Percentiles rank a stretch among this genome's conserved stretches.
phyloP scores from a whole-genome alignment of 37 sponge, comb jelly and placozoan species.

The Haliclona indistincta region DNA sequence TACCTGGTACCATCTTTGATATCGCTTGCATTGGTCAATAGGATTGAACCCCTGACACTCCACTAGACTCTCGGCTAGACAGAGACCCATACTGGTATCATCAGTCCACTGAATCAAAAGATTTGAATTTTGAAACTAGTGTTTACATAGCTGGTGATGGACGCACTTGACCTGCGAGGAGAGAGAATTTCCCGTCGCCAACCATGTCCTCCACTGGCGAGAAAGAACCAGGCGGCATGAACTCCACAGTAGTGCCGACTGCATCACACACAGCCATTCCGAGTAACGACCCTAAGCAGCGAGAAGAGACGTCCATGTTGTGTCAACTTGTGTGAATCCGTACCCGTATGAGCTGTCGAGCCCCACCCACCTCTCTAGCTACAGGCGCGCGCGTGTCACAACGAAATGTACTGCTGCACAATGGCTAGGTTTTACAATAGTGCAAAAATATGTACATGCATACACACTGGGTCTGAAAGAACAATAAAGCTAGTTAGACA shows the following conservation, averaged over 20 bases:
- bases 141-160: neutral
- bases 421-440: too few relatives aligned
- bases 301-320: too few relatives aligned
- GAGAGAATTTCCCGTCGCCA: conserved; percentile 81
- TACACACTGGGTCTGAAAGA: too few relatives aligned
- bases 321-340: too few relatives aligned
- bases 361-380: too few relatives aligned
- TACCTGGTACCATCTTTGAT: conserved; percentile 83
- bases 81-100: conserved; percentile 92
- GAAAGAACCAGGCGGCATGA: conserved; percentile 76
- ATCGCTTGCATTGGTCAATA: conserved; percentile 61
- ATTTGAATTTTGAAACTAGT: neutral
- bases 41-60: conserved; percentile 82
- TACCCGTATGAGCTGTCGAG: too few relatives aligned
- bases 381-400: too few relatives aligned
- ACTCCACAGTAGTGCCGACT: conserved; percentile 85
- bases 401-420: too few relatives aligned
- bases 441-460: too few relatives aligned
- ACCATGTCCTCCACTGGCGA: conserved; percentile 68
- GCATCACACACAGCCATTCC: conserved; percentile 93
- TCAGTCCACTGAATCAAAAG: conserved; percentile 82
- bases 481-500: too few relatives aligned
- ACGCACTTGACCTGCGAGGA: conserved; percentile 81
- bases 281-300: conserved; percentile 56
- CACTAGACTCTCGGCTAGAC: conserved; percentile 88